Evolutionary conservation across 2,888 invertebrate genomes (phyloP).

Genomic region (Acrocyrtus sp.): DNA sequence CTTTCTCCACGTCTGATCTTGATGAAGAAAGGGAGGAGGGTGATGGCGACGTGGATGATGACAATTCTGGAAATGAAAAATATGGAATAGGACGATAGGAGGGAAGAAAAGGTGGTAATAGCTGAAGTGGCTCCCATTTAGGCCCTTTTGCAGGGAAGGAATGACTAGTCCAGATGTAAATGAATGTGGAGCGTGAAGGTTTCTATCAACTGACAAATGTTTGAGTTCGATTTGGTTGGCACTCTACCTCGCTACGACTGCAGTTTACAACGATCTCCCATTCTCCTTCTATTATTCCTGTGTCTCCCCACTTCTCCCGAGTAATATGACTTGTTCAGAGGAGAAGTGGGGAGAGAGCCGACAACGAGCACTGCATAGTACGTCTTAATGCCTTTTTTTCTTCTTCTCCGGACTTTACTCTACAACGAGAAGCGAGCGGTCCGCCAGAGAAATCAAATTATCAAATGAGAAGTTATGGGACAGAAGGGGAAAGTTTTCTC

Average conservation of each 20-base stretch:
- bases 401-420: slow-evolving; percentile 5
- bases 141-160: neutral
- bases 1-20: too few relatives aligned
- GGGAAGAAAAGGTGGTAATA: neutral
- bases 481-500: slow-evolving; percentile 54
- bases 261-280: slow-evolving; percentile 31
- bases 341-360: slow-evolving; percentile 12
- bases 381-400: neutral
- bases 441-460: slow-evolving; percentile 59
- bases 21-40: too few relatives aligned
- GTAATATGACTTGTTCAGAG: slow-evolving; percentile 25
- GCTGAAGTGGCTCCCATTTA: neutral
- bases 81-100: slow-evolving; percentile 14
- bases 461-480: slow-evolving; percentile 62
- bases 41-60: slow-evolving; percentile 20
- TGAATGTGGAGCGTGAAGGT: neutral
- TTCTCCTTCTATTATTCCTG: slow-evolving; percentile 39
- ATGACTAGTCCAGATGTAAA: neutral
- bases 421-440: slow-evolving; percentile 29
- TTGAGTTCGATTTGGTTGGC: slow-evolving; percentile 7
- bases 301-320: slow-evolving; percentile 10
- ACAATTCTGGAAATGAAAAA: slow-evolving; percentile 34
- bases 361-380: neutral
- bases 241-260: slow-evolving; percentile 15
- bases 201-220: slow-evolving; percentile 16